These are phyloP conservation scores for Trematocara caparti DNA, from an alignment of 2,797 vertebrate genomes.

Conservation along the genomic window DNA sequence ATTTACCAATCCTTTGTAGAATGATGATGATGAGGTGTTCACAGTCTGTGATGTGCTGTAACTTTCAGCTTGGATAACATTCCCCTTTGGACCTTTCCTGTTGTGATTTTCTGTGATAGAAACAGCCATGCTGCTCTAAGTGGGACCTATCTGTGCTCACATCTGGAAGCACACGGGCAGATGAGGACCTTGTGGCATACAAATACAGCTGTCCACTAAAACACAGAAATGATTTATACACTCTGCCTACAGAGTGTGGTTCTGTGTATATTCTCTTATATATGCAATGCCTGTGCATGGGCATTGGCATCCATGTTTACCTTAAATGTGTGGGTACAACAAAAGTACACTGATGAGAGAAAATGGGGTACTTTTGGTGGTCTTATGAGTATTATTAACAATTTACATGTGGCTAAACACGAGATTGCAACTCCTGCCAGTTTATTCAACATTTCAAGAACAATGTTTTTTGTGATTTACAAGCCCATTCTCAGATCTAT, in stretches of 20 bases:
- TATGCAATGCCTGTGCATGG: neutral
- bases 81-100: slow-evolving; percentile 44
- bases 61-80: neutral
- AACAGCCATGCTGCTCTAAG: slow-evolving; percentile 33
- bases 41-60: slow-evolving; percentile 13
- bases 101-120: slow-evolving; percentile 60
- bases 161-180: slow-evolving; percentile 61
- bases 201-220: slow-evolving; percentile 45
- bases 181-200: slow-evolving; percentile 24
- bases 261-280: neutral
- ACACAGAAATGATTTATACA: slow-evolving; percentile 10
- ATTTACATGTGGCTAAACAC: neutral
- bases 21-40: slow-evolving; percentile 46
- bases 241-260: neutral
- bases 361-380: slow-evolving; percentile 5
- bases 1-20: slow-evolving; percentile 13
- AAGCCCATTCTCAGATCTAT: neutral
- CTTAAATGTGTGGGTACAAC: neutral
- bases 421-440: neutral
- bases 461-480: slow-evolving; percentile 4
- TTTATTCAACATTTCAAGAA: slow-evolving; percentile 28
- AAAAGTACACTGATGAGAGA: slow-evolving; percentile 1
- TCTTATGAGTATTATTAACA: slow-evolving; percentile 3
- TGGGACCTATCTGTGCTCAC: slow-evolving; percentile 51
- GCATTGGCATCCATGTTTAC: slow-evolving; percentile 9